A percentile compares a stretch with the other conserved stretches of the same genome.
These are phyloP conservation scores for Platalea minor DNA, from an alignment of 2,797 vertebrate species.

Conservation along the genomic window DNA sequence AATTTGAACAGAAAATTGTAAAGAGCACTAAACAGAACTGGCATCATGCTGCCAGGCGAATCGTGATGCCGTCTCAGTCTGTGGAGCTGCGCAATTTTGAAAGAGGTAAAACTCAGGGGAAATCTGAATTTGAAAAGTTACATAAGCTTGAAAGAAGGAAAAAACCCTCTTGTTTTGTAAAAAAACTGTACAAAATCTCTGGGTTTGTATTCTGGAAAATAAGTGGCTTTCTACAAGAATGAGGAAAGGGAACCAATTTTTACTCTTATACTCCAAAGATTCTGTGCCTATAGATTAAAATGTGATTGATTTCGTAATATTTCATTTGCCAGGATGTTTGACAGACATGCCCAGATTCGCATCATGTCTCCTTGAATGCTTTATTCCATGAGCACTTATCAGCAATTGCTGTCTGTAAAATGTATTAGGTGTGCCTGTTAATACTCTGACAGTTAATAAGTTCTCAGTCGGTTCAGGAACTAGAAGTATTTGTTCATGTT, in stretches of 20 bases:
- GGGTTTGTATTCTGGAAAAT: background rate
- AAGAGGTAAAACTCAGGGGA: background rate
- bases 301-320: slow-evolving; percentile 49
- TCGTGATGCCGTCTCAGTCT: background rate
- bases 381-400: slow-evolving; percentile 48
- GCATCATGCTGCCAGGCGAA: background rate
- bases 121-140: slow-evolving; percentile 22
- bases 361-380: slow-evolving; percentile 26
- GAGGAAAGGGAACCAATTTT: background rate
- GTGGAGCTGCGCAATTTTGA: background rate
- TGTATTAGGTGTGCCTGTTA: slow-evolving; percentile 50
- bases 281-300: slow-evolving; percentile 20
- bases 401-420: slow-evolving; percentile 48
- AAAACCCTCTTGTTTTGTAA: background rate
- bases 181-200: background rate
- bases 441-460: slow-evolving; percentile 49
- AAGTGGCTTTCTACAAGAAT: background rate
- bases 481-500: slow-evolving; percentile 23
- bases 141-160: background rate
- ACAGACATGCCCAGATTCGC: slow-evolving; percentile 34
- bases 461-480: slow-evolving; percentile 43
- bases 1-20: background rate
- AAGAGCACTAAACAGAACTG: background rate
- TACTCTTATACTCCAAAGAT: background rate
- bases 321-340: slow-evolving; percentile 32